Evolutionary conservation across 2,888 invertebrate species (phyloP), one percentile per base, ranked within the genome.

Genomic region (Pecten maximus): DNA sequence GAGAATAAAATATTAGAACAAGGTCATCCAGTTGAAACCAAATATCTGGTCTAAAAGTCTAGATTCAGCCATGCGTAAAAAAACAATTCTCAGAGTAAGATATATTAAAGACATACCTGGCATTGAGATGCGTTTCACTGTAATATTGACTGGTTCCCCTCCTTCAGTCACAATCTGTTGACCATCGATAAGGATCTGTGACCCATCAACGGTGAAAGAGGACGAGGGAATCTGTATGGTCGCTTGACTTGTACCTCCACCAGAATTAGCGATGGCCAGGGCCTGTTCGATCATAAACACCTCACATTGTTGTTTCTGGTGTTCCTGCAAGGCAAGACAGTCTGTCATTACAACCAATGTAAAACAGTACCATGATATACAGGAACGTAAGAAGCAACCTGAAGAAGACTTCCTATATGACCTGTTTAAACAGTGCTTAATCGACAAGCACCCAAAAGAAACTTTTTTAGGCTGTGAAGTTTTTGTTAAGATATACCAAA

Each of bases 201-300:
- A 94, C 10, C 93, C 93, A 8, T 94, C 94, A n/a, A 89, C 89
- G 39, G 91, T 90, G 10, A 92, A 90, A 15, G 94, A 91, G 40
- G 93, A 93, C 88, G 95, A 93, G 0, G 96, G 95, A 87, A 96
- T 95, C 93, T 95, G 95, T 90, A 96, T 95, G 28, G 95, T 95
- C 88, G 95, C 95, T 74, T 95, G 95, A 40, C 95, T 95, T 6
- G 94, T 95, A 35, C 94, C 94, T 8, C 95, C 95, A 35, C 92
- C 93, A 39, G 94, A 94, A 4, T 95, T 95, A 12, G 95, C 95
- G 44, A 96, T 95, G 28, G 95, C 94, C 54, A 96, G 91, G 0
- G 96, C 95, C 90, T 96, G 96, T 90, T 96, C 96, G 44, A 96
- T 95, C 94, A 95, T 95, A 91, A 95, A 93, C 90, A 95, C 93